Percentiles rank a stretch among this genome's conserved stretches.
Evolutionary conservation across 2,797 vertebrate genomes (phyloP).

Genomic region (Characodon lateralis): DNA sequence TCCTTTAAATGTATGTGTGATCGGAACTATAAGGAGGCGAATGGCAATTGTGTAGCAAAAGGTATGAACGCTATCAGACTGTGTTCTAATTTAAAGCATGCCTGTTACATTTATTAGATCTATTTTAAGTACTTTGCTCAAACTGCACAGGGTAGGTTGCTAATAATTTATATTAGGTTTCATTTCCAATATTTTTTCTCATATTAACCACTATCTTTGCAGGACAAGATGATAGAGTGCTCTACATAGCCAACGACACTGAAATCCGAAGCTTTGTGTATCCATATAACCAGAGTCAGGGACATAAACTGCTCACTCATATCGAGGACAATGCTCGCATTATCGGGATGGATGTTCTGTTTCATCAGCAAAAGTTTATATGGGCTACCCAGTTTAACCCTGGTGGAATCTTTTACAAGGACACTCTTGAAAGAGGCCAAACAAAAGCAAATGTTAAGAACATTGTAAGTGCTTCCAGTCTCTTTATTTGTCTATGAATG

Average conservation of each 20-base stretch:
- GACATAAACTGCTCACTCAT: constrained; percentile 93
- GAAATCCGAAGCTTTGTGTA: constrained; percentile 99
- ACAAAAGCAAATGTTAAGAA: constrained; percentile 89
- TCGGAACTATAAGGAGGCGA: constrained; percentile 91
- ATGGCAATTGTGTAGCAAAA: constrained; percentile 91
- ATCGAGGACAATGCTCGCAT: constrained; percentile 98
- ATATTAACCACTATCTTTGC: constrained; percentile 76
- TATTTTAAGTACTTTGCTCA: constrained; percentile 31
- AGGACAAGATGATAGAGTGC: constrained; percentile 98
- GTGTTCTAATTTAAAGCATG: not conserved
- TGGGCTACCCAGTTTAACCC: constrained; percentile 99
- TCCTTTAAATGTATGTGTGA: constrained; percentile 95
- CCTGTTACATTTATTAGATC: not conserved
- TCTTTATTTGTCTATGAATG: not conserved
- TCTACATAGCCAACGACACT: constrained; percentile 99
- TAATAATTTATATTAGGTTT: constrained; percentile 49
- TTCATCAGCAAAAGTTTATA: constrained; percentile 96
- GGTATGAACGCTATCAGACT: constrained; percentile 78
- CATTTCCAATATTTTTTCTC: constrained; percentile 10
- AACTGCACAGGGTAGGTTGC: constrained; percentile 67
- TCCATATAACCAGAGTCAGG: constrained; percentile 97
- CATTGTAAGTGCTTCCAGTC: constrained; percentile 89
- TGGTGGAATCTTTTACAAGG: constrained; percentile 97
- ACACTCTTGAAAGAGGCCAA: constrained; percentile 87
- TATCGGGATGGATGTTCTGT: constrained; percentile 95